Evolutionary conservation across 37 sponge, comb jelly and placozoan species (phyloP), one percentile per base, ranked within the genome.

Genomic region (Geodia barretti): DNA sequence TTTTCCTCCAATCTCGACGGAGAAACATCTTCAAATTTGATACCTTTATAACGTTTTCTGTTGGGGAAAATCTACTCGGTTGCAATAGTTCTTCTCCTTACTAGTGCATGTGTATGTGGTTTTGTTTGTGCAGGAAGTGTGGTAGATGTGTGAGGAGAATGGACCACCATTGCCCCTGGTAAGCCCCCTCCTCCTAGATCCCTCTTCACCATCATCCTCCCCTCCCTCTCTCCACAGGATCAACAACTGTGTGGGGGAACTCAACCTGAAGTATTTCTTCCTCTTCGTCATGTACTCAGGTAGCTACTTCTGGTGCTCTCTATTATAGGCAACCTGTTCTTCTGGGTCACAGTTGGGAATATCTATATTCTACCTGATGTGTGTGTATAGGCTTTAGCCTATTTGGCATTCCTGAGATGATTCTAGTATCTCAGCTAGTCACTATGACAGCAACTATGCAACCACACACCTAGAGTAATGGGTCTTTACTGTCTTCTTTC

Each of bases 141-240:
- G 58, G 87, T 37, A 41, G 95, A 0, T 95, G 95, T 79, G 90
- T 95, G 32, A 77, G 90, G 74, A 74, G 84, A 32, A 92, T 95
- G 93, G 95, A 95, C 70, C 95, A 95, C 76, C 95, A 95, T 72
- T 95, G 95, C 75, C 95, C 95, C 20, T 95, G 95, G 91, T 84
- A 69, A 36, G 81, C 54, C 14, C 54, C 14, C 54, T 47, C 54
- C 14, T 14, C 54, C 54, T 47, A 7, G 7, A 7, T 14, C 54
- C 54, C 54, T 14, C 54, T 14, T 47, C 54, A 17, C 37, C 38
- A 3, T 47, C 54, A 17, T 14, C 17, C 35, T 28, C 59, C 64
- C n/a, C 29, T 32, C 39, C 24, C 54, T 26, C 8, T 60, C 20
- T 71, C 62, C 23, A 25, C 69, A 90, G 91, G 95, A 82, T 92